phyloP scores from a whole-genome alignment of 2,113 vertebrate genomes.

The Martes martes region DNA sequence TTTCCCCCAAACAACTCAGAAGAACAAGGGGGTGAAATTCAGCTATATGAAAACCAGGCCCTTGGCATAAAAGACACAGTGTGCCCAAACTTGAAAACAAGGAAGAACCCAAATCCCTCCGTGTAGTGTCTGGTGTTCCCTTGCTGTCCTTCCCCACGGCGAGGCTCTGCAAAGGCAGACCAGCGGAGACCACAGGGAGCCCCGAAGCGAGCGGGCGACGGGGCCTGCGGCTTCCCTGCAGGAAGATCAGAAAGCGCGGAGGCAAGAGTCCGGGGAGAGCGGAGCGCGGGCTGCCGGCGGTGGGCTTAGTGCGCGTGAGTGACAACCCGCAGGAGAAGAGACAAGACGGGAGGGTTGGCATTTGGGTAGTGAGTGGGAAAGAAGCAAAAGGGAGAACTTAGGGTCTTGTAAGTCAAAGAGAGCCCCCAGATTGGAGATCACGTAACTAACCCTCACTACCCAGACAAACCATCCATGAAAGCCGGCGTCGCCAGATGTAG shows the following conservation, averaged over 20 bases:
- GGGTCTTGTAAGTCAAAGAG: neutral
- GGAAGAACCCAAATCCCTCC: neutral
- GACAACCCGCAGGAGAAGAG: neutral
- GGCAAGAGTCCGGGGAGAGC: too few species aligned
- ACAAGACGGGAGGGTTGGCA: neutral
- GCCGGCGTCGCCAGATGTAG: neutral
- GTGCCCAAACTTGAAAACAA: neutral
- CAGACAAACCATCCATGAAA: neutral
- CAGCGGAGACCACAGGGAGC: too few species aligned
- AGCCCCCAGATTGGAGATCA: neutral
- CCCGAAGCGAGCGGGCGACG: neutral
- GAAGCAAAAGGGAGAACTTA: neutral
- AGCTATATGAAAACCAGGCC: neutral
- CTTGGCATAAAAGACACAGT: neutral
- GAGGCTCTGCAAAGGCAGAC: neutral
- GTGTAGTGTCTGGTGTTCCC: rapidly evolving
- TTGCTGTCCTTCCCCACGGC: too few species aligned
- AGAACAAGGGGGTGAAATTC: neutral
- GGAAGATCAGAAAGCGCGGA: neutral
- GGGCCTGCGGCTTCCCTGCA: neutral
- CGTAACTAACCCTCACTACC: neutral
- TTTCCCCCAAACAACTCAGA: neutral
- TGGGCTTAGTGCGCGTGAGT: rapidly evolving
- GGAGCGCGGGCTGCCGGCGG: too few species aligned
- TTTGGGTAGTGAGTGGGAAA: neutral